Percentiles rank a stretch among this genome's conserved stretches.
Conservation (phyloP, 2,888 invertebrate species). For the Dione vanillae region DNA sequence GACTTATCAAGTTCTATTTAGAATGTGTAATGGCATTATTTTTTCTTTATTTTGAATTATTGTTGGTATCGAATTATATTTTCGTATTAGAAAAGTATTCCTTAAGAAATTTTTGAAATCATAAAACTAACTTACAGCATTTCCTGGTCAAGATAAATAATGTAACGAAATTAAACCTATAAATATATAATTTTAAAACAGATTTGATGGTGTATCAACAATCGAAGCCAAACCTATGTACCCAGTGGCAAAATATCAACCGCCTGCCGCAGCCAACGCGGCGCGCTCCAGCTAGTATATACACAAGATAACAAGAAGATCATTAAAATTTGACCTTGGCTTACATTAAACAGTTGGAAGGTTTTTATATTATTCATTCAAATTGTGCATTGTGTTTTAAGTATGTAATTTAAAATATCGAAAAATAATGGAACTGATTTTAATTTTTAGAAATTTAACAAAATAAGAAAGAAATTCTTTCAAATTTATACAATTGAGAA, state of each 20-base stretch:
- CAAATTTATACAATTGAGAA: background rate
- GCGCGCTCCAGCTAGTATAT: conserved; percentile 57
- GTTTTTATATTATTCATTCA: background rate
- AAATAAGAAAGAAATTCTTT: background rate
- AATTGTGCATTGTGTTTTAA: background rate
- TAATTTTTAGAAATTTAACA: background rate
- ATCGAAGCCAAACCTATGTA: conserved; percentile 73
- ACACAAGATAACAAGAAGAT: conserved; percentile 1
- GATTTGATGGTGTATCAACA: conserved; percentile 72
- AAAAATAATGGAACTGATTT: too few relatives aligned
- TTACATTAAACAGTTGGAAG: background rate
- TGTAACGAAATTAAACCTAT: too few relatives aligned
- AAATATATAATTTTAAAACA: conserved; percentile 48
- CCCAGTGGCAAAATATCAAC: conserved; percentile 65
- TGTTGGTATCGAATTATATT: too few relatives aligned
- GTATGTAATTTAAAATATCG: background rate
- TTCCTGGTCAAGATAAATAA: too few relatives aligned
- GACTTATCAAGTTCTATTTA: too few relatives aligned
- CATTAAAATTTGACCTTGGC: conserved; percentile 5
- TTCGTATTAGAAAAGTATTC: too few relatives aligned
- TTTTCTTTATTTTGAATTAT: too few relatives aligned
- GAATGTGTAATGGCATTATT: too few relatives aligned
- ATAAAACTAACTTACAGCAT: too few relatives aligned
- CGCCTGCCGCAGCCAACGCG: conserved; percentile 52
- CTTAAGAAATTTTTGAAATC: too few relatives aligned